phyloP scores from a whole-genome alignment of 1,140 invertebrate species.

The Cheumatopsyche charites region DNA sequence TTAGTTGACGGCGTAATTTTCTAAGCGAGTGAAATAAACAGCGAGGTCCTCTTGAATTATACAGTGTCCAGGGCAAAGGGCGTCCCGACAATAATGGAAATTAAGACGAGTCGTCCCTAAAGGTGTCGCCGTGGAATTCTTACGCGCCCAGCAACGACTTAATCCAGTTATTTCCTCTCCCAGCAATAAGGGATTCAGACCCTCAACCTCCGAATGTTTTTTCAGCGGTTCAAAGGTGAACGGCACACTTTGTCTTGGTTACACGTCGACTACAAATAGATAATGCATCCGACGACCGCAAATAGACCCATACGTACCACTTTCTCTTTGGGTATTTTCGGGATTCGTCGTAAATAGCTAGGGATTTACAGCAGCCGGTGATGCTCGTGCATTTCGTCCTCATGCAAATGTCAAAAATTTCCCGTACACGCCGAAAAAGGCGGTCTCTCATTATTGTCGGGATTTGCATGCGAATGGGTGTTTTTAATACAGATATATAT shows the following conservation, averaged over 20 bases:
- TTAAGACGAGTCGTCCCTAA: slow-evolving; percentile 18
- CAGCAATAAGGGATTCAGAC: not conserved
- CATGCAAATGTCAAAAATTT: no score
- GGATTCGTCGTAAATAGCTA: no score
- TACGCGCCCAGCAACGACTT: slow-evolving; percentile 15
- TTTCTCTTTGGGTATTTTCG: not conserved
- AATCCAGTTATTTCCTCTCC: slow-evolving; percentile 22
- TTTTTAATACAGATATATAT: no score
- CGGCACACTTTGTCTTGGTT: not conserved
- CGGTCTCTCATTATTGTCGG: no score
- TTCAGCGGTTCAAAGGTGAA: slow-evolving; percentile 11
- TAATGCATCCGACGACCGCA: not conserved
- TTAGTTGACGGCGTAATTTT: slow-evolving; percentile 2
- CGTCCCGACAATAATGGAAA: slow-evolving; percentile 9
- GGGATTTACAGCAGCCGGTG: no score
- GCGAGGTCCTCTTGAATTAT: slow-evolving; percentile 4
- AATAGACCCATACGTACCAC: not conserved
- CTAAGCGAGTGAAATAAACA: not conserved
- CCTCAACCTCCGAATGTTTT: not conserved
- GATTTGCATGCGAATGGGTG: no score
- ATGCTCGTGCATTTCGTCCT: no score
- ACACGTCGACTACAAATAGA: not conserved
- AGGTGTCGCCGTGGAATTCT: slow-evolving; percentile 10
- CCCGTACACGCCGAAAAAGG: no score
- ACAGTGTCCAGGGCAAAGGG: slow-evolving; percentile 3